Evolutionary conservation across 2,113 vertebrate species (phyloP).

Genomic region (Columba livia): DNA sequence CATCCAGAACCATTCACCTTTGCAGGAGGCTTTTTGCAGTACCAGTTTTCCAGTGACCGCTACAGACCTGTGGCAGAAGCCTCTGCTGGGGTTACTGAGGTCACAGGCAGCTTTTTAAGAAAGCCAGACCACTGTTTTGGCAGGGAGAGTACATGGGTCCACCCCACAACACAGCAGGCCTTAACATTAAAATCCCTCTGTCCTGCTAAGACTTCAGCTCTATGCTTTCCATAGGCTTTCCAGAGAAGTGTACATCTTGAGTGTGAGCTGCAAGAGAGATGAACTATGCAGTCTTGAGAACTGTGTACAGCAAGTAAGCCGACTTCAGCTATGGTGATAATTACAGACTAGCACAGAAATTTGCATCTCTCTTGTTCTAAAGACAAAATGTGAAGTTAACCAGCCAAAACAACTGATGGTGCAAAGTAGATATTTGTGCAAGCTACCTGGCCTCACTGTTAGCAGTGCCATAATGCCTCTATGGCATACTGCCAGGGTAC

Average conservation of each 20-base stretch:
- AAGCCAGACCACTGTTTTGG: not conserved
- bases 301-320: not conserved
- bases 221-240: not conserved
- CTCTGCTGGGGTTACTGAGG: not conserved
- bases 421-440: not conserved
- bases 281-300: not conserved
- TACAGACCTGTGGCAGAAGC: not conserved
- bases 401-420: not conserved
- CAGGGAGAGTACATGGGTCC: not conserved
- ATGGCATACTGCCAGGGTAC: not conserved
- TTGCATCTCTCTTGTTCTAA: not conserved
- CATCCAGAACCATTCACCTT: not conserved
- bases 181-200: not conserved
- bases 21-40: not conserved
- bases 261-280: not conserved
- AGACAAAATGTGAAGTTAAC: not conserved
- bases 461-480: not conserved
- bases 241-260: not conserved
- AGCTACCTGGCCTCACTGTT: not conserved
- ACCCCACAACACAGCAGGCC: not conserved
- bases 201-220: not conserved
- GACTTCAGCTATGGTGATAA: not conserved
- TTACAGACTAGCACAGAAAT: not conserved
- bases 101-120: not conserved
- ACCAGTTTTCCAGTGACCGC: not conserved